Percentiles rank a stretch among this genome's conserved stretches.
phyloP scores from a whole-genome alignment of 2,797 vertebrate species.

The Crocodylus rhombifer region DNA sequence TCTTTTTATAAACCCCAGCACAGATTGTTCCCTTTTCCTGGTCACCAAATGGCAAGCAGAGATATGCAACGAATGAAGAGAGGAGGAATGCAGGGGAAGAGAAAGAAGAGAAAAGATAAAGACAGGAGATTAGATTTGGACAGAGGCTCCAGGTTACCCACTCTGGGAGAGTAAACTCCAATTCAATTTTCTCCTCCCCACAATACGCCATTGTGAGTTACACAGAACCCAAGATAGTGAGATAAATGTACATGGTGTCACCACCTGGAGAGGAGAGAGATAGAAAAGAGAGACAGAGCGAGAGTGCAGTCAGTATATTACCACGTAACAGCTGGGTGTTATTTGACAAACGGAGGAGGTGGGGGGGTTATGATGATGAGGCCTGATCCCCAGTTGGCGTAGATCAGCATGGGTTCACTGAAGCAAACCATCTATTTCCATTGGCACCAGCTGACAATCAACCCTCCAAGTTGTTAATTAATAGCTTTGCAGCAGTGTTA shows the following conservation, averaged over 20 bases:
- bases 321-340: neutral
- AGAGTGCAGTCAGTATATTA: neutral
- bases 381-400: accelerated
- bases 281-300: constrained; percentile 1
- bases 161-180: constrained; percentile 56
- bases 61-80: constrained; percentile 14
- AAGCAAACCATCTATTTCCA: neutral
- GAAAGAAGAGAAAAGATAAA: constrained; percentile 25
- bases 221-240: neutral
- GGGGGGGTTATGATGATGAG: neutral
- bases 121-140: constrained; percentile 39
- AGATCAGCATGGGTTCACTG: neutral
- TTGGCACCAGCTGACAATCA: neutral
- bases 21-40: constrained; percentile 4
- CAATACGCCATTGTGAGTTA: constrained; percentile 45
- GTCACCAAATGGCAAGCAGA: neutral
- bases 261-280: neutral
- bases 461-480: neutral
- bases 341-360: neutral
- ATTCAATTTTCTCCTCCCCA: constrained; percentile 70
- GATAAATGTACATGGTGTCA: neutral
- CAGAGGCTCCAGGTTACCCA: constrained; percentile 33
- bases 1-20: neutral
- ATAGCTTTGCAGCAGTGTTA: accelerated
- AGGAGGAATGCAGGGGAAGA: neutral